These are phyloP conservation scores for Pomacea maculata DNA, from an alignment of 1,140 invertebrate species.

Conservation along the genomic window DNA sequence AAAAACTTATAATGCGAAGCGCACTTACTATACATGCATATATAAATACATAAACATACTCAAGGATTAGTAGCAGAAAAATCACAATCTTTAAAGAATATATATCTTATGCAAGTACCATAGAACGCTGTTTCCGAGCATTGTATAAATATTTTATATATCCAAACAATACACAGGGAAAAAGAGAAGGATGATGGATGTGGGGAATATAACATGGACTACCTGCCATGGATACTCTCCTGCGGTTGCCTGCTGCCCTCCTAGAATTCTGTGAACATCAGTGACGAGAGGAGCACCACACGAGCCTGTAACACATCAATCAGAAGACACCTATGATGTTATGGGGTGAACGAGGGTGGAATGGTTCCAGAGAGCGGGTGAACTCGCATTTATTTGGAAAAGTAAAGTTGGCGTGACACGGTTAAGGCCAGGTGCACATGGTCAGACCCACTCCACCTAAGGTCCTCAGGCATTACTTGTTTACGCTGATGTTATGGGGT, in stretches of 20 bases:
- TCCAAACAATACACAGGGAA: not conserved
- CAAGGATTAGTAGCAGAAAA: not conserved
- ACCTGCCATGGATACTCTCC: slow-evolving; percentile 49
- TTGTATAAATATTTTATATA: not conserved
- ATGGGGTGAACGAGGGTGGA: too few species aligned
- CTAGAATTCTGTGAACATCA: slow-evolving; percentile 38
- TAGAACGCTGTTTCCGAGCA: not conserved
- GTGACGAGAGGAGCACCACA: slow-evolving; percentile 29
- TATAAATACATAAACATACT: not conserved
- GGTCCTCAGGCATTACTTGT: not conserved
- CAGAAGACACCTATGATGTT: too few species aligned
- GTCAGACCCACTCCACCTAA: too few species aligned
- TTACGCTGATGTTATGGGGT: not conserved
- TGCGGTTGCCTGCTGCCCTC: slow-evolving; percentile 28
- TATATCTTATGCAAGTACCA: not conserved
- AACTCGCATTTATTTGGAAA: too few species aligned
- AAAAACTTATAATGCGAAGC: not conserved
- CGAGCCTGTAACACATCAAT: slow-evolving; percentile 4
- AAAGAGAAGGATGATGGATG: not conserved
- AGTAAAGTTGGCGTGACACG: too few species aligned
- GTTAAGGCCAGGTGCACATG: too few species aligned
- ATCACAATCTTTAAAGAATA: not conserved
- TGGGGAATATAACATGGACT: too few species aligned
- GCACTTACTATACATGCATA: not conserved
- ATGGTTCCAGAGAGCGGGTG: too few species aligned